Evolutionary conservation across 35 echinoderm and acorn worm genomes (phyloP).

Genomic region (Heliocidaris erythrogramma): DNA sequence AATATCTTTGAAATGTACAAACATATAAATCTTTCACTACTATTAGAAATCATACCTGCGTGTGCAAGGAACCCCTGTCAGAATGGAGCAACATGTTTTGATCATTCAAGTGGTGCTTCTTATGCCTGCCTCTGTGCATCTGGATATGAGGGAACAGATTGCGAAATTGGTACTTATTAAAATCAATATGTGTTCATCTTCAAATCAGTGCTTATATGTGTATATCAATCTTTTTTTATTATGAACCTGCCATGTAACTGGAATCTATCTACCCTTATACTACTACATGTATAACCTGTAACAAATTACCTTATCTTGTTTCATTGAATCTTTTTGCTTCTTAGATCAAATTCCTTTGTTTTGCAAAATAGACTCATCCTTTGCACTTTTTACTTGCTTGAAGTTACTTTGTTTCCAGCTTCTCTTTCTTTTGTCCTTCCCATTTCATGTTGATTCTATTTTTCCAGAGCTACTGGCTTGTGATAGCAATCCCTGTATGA

Average conservation of each 20-base stretch:
- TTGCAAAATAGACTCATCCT: no score
- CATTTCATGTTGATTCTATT: neutral
- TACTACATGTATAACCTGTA: no score
- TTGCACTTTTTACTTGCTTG: no score
- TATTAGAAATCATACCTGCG: constrained; percentile 25
- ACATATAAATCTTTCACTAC: neutral
- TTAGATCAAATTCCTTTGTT: no score
- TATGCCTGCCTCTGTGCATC: constrained; percentile 24
- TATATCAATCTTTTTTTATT: no score
- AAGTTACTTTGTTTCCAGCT: no score
- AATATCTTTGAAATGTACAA: neutral
- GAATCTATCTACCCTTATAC: no score
- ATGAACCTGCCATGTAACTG: no score
- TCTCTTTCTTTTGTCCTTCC: no score
- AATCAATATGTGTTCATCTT: neutral
- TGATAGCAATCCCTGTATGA: neutral
- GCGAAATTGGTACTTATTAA: constrained; percentile 35
- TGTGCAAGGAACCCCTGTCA: constrained; percentile 67
- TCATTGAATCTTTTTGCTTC: no score
- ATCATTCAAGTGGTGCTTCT: neutral
- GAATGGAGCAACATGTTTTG: constrained; percentile 69
- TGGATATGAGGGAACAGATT: constrained; percentile 18
- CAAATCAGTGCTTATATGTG: no score
- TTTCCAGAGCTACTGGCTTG: neutral
- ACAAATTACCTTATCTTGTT: no score